These are phyloP conservation scores for Eupithecia subumbrata DNA, from an alignment of 2,888 invertebrate genomes.

Conservation along the genomic window DNA sequence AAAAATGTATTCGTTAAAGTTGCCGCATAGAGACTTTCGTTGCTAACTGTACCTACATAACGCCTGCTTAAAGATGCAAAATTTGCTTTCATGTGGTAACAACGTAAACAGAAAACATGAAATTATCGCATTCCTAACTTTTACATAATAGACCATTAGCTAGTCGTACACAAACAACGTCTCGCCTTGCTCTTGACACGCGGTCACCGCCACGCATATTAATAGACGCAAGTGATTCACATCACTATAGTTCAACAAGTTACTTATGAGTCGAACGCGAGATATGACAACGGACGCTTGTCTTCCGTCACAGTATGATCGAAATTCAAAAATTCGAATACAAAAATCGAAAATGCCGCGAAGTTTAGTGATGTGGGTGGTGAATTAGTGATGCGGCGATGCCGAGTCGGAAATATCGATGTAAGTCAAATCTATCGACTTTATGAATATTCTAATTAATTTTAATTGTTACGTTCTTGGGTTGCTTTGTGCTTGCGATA, in stretches of 20 bases:
- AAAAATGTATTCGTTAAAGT: background rate
- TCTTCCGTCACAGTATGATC: slow-evolving; percentile 55
- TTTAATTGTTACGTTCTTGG: slow-evolving; percentile 24
- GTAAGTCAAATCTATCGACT: slow-evolving; percentile 41
- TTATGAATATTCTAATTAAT: slow-evolving; percentile 36
- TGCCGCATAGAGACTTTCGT: background rate
- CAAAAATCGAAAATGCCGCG: slow-evolving; percentile 51
- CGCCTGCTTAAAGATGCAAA: background rate
- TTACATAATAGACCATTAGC: slow-evolving; percentile 63
- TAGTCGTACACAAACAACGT: slow-evolving; percentile 56
- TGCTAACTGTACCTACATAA: background rate
- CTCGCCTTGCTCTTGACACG: slow-evolving; percentile 80
- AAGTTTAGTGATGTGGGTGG: slow-evolving; percentile 46
- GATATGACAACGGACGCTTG: slow-evolving; percentile 64
- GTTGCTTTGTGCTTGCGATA: slow-evolving; percentile 12
- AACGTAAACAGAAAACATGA: background rate
- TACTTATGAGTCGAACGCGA: slow-evolving; percentile 68
- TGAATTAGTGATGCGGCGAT: slow-evolving; percentile 55
- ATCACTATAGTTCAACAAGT: slow-evolving; percentile 70
- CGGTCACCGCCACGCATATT: slow-evolving; percentile 82
- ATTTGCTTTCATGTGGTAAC: background rate
- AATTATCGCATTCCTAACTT: slow-evolving; percentile 19
- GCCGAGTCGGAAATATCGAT: slow-evolving; percentile 48
- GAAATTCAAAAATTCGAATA: slow-evolving; percentile 43
- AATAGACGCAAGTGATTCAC: slow-evolving; percentile 80